A percentile compares a stretch with the other conserved stretches of the same genome.
These are phyloP conservation scores for Cyclina sinensis DNA, from an alignment of 1,140 invertebrate genomes.

Conservation along the genomic window DNA sequence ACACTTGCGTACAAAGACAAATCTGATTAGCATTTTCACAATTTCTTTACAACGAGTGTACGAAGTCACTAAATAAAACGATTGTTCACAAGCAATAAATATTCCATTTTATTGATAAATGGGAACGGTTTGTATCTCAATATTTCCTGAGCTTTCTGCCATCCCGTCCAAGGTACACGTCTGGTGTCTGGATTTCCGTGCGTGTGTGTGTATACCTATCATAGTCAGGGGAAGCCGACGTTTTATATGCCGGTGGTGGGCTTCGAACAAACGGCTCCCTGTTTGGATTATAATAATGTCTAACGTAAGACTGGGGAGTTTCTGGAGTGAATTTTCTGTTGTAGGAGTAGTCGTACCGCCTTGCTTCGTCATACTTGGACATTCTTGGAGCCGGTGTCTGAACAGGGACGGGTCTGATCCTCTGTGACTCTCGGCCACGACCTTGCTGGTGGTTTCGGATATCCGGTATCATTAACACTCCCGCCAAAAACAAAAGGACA, in stretches of 20 bases:
- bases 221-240: background rate
- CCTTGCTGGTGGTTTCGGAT: slow-evolving; percentile 39
- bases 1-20: no score
- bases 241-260: slow-evolving; percentile 56
- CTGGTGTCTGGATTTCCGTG: slow-evolving; percentile 56
- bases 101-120: no score
- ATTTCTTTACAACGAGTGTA: no score
- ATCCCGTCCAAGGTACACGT: slow-evolving; percentile 57
- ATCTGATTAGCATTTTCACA: no score
- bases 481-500: slow-evolving; percentile 49
- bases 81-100: no score
- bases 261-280: slow-evolving; percentile 36
- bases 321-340: slow-evolving; percentile 38
- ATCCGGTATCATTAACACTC: slow-evolving; percentile 61
- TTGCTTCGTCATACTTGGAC: background rate
- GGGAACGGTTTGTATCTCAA: background rate
- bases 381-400: background rate
- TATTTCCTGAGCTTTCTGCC: slow-evolving; percentile 14
- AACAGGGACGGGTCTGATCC: background rate
- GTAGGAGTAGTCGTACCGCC: slow-evolving; percentile 32
- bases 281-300: slow-evolving; percentile 65
- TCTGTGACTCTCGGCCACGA: background rate
- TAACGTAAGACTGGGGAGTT: slow-evolving; percentile 1
- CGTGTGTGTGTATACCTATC: background rate
- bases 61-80: no score